A percentile compares a stretch with the other conserved stretches of the same genome.
Conservation (phyloP, 2,888 invertebrate species). For the Chloroclystis v-ata region DNA sequence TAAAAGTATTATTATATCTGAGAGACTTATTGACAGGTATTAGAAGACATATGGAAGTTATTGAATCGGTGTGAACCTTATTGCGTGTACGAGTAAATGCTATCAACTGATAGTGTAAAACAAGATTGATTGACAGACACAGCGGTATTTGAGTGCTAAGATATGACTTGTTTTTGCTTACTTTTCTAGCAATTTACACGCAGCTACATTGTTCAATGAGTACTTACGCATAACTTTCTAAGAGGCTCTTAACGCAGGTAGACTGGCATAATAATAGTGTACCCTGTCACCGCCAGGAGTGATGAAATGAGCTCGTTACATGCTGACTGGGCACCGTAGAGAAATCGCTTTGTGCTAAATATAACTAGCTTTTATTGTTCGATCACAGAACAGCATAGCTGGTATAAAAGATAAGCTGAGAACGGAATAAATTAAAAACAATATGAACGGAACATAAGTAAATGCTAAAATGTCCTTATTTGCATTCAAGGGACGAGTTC, state of each 20-base stretch:
- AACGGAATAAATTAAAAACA: conserved; percentile 40
- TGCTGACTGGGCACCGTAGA: conserved; percentile 35
- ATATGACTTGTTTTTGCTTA: conserved; percentile 8
- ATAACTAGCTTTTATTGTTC: conserved; percentile 21
- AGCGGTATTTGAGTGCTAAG: conserved; percentile 1
- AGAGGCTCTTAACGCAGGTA: conserved; percentile 23
- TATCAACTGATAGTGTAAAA: neutral
- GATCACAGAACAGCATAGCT: conserved; percentile 20
- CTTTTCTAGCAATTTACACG: conserved; percentile 9
- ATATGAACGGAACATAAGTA: conserved; percentile 36
- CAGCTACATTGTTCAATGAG: conserved; percentile 22
- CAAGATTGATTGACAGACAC: conserved; percentile 4
- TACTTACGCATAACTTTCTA: conserved; percentile 23
- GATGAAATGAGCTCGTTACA: conserved; percentile 38
- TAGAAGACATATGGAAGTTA: no score
- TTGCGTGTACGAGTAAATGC: neutral
- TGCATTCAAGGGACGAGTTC: conserved; percentile 55
- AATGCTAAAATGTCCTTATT: conserved; percentile 54
- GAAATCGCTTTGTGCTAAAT: conserved; percentile 30
- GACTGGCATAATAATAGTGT: conserved; percentile 31
- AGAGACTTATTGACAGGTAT: no score
- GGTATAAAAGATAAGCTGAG: conserved; percentile 25
- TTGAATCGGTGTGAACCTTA: neutral
- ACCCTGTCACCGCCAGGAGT: conserved; percentile 32
- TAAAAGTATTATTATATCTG: no score